Conservation (phyloP, 2,797 vertebrate genomes). For the Vireo griseus region DNA sequence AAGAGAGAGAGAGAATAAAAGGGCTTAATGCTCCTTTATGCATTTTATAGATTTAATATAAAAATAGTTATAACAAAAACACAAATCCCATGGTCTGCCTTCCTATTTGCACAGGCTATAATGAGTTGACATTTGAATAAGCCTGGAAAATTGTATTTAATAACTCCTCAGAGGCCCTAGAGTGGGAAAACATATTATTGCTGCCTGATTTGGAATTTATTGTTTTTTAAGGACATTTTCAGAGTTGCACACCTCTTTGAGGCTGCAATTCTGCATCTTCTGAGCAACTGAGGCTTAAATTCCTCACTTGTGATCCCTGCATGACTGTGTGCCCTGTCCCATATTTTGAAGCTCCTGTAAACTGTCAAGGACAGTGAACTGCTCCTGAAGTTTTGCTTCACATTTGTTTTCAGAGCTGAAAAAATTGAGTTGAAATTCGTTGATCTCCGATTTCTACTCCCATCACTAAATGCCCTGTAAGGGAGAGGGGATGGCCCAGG, state of each 20-base stretch:
- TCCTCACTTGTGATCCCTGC: neutral
- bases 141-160: slow-evolving; percentile 35
- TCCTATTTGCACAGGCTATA: neutral
- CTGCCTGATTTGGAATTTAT: neutral
- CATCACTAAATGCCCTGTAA: neutral
- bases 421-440: neutral
- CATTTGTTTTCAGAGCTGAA: neutral
- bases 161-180: slow-evolving; percentile 5
- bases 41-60: slow-evolving; percentile 33
- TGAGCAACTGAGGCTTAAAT: neutral
- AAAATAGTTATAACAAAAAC: slow-evolving; percentile 13
- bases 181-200: slow-evolving; percentile 12
- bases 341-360: neutral
- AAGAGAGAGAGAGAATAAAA: neutral
- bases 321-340: too few species aligned
- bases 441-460: neutral
- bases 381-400: neutral
- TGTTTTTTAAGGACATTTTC: neutral
- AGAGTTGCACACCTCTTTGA: neutral
- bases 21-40: neutral
- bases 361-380: neutral
- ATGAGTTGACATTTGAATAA: slow-evolving; percentile 25
- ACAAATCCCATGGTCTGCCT: neutral
- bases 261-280: neutral
- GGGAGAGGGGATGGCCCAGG: neutral